Evolutionary conservation across 2,888 invertebrate species (phyloP).

Genomic region (Nezara viridula): DNA sequence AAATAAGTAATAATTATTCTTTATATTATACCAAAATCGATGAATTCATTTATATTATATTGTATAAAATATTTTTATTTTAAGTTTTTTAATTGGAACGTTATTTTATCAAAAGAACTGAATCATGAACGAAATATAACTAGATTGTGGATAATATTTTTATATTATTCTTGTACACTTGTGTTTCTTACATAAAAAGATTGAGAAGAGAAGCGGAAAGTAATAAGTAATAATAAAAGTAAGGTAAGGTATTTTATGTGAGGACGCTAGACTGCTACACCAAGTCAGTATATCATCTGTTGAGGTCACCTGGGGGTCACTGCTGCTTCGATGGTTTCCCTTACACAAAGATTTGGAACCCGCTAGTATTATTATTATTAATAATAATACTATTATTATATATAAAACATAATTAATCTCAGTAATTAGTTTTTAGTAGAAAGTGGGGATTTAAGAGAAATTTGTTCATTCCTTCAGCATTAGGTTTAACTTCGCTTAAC

Average conservation of each 20-base stretch:
- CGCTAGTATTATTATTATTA: neutral
- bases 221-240: constrained; percentile 9
- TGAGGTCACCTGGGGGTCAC: neutral
- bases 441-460: too few relatives aligned
- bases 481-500: too few relatives aligned
- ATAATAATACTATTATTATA: neutral
- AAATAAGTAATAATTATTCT: too few relatives aligned
- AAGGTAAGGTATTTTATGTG: neutral
- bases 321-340: neutral
- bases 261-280: neutral
- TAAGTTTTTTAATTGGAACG: too few relatives aligned
- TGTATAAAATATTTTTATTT: too few relatives aligned
- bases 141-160: neutral
- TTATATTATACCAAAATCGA: too few relatives aligned
- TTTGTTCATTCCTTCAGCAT: too few relatives aligned
- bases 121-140: neutral
- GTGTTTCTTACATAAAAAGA: neutral
- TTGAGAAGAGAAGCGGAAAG: neutral
- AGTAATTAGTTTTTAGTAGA: neutral
- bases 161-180: neutral
- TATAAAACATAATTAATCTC: neutral
- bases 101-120: too few relatives aligned
- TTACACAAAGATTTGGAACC: neutral
- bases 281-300: neutral
- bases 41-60: too few relatives aligned